Conservation (phyloP, 2,888 invertebrate species). For the Lydus trimaculatus region DNA sequence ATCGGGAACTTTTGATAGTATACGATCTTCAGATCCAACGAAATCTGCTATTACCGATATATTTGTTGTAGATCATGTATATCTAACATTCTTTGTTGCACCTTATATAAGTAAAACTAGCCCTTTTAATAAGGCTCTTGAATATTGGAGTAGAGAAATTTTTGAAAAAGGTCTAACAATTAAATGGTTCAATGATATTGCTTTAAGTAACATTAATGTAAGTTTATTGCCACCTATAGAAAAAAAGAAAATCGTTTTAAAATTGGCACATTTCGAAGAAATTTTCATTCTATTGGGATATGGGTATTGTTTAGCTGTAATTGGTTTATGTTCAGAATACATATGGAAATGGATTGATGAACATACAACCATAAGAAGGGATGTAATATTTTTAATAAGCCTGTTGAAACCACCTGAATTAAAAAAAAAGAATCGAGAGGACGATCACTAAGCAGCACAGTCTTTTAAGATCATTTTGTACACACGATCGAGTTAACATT, state of each 20-base stretch:
- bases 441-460: no score
- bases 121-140: background rate
- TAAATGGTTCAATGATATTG: conserved; percentile 39
- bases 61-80: background rate
- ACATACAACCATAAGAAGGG: background rate
- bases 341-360: conserved; percentile 19
- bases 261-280: conserved; percentile 36
- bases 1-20: background rate
- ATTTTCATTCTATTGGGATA: conserved; percentile 28
- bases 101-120: background rate
- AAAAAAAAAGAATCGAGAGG: background rate
- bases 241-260: conserved; percentile 18
- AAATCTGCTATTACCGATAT: background rate
- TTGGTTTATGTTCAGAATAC: conserved; percentile 28
- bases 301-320: conserved; percentile 25
- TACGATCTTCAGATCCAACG: background rate
- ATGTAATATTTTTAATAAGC: background rate
- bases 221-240: conserved; percentile 8
- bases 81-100: background rate
- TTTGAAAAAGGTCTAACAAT: conserved; percentile 36
- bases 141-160: conserved; percentile 35
- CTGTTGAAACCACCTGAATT: conserved; percentile 10
- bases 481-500: no score
- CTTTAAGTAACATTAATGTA: conserved; percentile 20
- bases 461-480: no score